Percentiles rank a stretch among this genome's conserved stretches.
Evolutionary conservation across 1,140 invertebrate species (phyloP).

Genomic region (Philotrypesis tridentata): DNA sequence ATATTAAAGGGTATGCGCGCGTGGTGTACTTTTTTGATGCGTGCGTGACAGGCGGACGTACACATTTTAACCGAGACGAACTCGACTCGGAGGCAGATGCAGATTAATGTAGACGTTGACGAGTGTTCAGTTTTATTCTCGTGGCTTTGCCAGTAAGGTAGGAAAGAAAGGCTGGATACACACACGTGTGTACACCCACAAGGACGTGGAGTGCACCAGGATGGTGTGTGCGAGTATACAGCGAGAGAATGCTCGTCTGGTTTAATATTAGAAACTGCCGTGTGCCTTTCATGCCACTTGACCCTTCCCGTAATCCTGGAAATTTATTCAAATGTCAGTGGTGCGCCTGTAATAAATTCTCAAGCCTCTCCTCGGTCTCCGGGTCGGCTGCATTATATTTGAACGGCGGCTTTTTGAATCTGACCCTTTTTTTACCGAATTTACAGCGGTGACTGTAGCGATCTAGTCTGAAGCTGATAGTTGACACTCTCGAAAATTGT

Average conservation of each 20-base stretch:
- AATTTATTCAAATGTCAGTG: conserved; percentile 50
- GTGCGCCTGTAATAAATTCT: conserved; percentile 34
- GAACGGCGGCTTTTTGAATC: conserved; percentile 36
- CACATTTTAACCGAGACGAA: neutral
- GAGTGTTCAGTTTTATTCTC: conserved; percentile 21
- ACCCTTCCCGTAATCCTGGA: conserved; percentile 43
- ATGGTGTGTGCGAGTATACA: conserved; percentile 25
- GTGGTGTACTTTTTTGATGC: neutral
- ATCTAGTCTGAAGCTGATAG: neutral
- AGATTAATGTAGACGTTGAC: conserved; percentile 38
- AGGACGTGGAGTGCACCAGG: neutral
- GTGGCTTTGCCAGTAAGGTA: neutral
- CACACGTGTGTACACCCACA: neutral
- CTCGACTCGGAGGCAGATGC: neutral
- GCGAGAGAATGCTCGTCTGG: conserved; percentile 49
- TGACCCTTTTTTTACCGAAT: conserved; percentile 20
- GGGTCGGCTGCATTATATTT: conserved; percentile 30
- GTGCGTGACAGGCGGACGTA: neutral
- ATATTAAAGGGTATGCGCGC: neutral
- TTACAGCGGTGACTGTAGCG: conserved; percentile 2
- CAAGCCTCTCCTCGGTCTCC: neutral
- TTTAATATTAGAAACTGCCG: conserved; percentile 50
- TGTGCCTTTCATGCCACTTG: conserved; percentile 44
- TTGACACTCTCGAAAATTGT: neutral
- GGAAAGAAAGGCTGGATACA: neutral